Percentiles rank a stretch among this genome's conserved stretches.
phyloP scores from a whole-genome alignment of 2,888 invertebrate species.

The Anagyrus pseudococci region DNA sequence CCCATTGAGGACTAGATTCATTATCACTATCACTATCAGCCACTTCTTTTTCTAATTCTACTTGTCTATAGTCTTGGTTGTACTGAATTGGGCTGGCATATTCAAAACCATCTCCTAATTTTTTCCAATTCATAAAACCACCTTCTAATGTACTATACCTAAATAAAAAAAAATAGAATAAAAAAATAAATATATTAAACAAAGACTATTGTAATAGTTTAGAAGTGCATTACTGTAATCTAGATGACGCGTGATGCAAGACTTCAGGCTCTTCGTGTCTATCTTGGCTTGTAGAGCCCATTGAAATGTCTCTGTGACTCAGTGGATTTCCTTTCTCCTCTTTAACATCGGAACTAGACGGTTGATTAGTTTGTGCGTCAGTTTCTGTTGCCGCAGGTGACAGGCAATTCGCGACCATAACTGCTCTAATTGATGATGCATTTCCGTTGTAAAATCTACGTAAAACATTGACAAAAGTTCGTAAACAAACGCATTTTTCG shows the following conservation, averaged over 20 bases:
- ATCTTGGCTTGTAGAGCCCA: conserved; percentile 40
- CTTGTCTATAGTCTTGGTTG: conserved; percentile 69
- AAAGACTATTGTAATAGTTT: conserved; percentile 10
- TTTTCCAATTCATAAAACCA: conserved; percentile 59
- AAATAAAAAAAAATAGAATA: conserved; percentile 4
- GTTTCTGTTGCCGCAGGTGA: conserved; percentile 57
- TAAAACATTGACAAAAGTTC: conserved; percentile 6
- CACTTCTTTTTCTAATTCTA: conserved; percentile 60
- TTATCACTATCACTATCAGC: conserved; percentile 51
- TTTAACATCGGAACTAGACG: conserved; percentile 49
- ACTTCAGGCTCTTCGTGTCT: conserved; percentile 51
- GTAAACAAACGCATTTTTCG: not conserved
- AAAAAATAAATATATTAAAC: conserved; percentile 5
- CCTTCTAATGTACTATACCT: conserved; percentile 57
- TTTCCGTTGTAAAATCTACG: conserved; percentile 77
- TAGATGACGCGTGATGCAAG: conserved; percentile 56
- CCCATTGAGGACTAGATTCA: conserved; percentile 49
- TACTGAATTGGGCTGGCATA: conserved; percentile 69
- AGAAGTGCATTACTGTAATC: conserved; percentile 55
- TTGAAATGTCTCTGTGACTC: conserved; percentile 63
- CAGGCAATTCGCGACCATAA: conserved; percentile 78
- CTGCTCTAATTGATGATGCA: conserved; percentile 78
- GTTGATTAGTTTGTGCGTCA: conserved; percentile 49
- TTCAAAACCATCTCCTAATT: conserved; percentile 61
- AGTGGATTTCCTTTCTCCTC: conserved; percentile 64